These are phyloP conservation scores for Maniola jurtina DNA, from an alignment of 1,140 invertebrate genomes.

Conservation along the genomic window DNA sequence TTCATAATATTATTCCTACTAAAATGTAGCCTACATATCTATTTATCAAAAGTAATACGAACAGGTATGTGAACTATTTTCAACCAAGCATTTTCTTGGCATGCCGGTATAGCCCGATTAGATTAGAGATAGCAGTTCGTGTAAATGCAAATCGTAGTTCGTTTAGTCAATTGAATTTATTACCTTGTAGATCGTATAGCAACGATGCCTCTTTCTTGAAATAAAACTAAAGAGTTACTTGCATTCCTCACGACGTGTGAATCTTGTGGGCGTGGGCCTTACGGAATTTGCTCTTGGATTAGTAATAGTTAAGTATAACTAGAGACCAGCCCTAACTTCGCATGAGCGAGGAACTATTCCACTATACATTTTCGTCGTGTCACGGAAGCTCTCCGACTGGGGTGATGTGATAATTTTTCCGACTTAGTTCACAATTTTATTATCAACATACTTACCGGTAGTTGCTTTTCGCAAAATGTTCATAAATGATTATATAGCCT, in stretches of 20 bases:
- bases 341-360: too few species aligned
- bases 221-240: not conserved
- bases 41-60: not conserved
- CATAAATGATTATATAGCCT: too few species aligned
- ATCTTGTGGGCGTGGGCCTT: not conserved
- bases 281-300: too few species aligned
- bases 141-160: not conserved
- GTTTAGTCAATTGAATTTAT: conserved; percentile 3
- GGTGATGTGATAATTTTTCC: too few species aligned
- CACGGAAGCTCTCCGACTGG: too few species aligned
- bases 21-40: not conserved
- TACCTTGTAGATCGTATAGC: not conserved
- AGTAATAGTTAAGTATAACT: too few species aligned
- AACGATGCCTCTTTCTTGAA: not conserved
- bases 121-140: not conserved
- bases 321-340: too few species aligned
- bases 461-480: too few species aligned
- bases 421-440: too few species aligned
- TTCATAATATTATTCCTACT: too few species aligned
- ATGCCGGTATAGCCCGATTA: not conserved
- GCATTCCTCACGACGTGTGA: not conserved
- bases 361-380: too few species aligned
- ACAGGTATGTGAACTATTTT: not conserved
- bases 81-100: not conserved
- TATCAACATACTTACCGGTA: too few species aligned